Conservation (phyloP, 2,113 vertebrate genomes). For the Albula goreensis region DNA sequence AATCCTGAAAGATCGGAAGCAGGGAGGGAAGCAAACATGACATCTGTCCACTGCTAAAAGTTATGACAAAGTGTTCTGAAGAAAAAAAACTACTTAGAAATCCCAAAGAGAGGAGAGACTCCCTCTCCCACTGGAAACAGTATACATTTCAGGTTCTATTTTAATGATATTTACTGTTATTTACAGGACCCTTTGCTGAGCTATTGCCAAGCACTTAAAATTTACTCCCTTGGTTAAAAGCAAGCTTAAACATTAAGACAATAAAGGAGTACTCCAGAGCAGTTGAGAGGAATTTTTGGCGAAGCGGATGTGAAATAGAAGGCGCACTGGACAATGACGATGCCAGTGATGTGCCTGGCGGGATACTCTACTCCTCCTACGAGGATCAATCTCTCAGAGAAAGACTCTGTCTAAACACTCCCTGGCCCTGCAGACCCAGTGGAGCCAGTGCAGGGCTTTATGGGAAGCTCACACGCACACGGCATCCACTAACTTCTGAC, state of each 20-base stretch:
- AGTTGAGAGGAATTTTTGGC: neutral
- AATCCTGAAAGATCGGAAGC: neutral
- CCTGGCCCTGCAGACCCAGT: neutral
- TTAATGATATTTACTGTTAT: neutral
- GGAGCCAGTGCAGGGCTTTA: conserved; percentile 7
- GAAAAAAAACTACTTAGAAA: neutral
- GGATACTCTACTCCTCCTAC: neutral
- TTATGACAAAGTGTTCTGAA: neutral
- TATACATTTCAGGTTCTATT: neutral
- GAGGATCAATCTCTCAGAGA: conserved; percentile 3
- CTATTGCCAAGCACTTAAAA: neutral
- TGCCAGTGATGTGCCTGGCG: neutral
- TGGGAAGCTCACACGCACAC: neutral
- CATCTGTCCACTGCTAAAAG: neutral
- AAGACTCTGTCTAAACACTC: conserved; percentile 7
- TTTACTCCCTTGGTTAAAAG: neutral
- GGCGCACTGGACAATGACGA: neutral
- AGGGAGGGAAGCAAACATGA: neutral
- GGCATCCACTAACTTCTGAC: neutral
- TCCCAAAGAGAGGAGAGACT: no score
- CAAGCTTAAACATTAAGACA: neutral
- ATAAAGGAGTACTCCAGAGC: neutral
- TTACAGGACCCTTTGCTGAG: neutral
- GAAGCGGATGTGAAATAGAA: neutral
- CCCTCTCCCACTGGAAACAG: neutral